Percentiles rank a stretch among this genome's conserved stretches.
Evolutionary conservation across 2,113 vertebrate species (phyloP).

Genomic region (Oncorhynchus tshawytscha): DNA sequence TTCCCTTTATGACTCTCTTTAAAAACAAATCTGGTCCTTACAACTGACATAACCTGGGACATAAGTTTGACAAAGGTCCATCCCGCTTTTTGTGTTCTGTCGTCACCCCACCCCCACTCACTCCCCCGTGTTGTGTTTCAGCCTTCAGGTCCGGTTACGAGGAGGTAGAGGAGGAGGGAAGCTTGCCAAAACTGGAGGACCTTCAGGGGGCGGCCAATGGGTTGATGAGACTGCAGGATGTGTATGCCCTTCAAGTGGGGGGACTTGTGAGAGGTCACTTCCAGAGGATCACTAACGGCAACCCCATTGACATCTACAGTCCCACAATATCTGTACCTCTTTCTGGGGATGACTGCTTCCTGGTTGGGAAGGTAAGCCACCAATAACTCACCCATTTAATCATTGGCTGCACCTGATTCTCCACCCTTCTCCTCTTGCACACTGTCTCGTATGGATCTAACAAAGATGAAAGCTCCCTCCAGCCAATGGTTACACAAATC

Average conservation of each 20-base stretch:
- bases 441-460: too few species aligned
- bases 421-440: too few species aligned
- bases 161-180: constrained; percentile 74
- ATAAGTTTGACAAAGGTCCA: background rate
- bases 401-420: too few species aligned
- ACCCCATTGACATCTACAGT: constrained; percentile 69
- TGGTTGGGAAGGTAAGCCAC: constrained; percentile 86
- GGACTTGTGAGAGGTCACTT: constrained; percentile 80
- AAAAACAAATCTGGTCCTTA: constrained; percentile 50
- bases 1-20: background rate
- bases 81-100: constrained; percentile 15
- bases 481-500: too few species aligned
- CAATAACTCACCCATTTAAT: background rate
- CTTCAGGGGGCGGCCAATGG: constrained; percentile 83
- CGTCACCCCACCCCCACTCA: constrained; percentile 30
- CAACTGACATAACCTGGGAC: constrained; percentile 14
- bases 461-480: too few species aligned
- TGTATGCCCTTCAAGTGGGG: constrained; percentile 81
- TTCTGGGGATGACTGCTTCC: constrained; percentile 90
- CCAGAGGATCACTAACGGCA: constrained; percentile 59
- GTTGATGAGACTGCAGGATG: constrained; percentile 91
- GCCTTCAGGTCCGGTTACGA: constrained; percentile 78
- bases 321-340: constrained; percentile 70
- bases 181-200: constrained; percentile 83
- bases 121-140: constrained; percentile 56